phyloP scores from a whole-genome alignment of 2,888 invertebrate species.

The Melolontha melolontha region DNA sequence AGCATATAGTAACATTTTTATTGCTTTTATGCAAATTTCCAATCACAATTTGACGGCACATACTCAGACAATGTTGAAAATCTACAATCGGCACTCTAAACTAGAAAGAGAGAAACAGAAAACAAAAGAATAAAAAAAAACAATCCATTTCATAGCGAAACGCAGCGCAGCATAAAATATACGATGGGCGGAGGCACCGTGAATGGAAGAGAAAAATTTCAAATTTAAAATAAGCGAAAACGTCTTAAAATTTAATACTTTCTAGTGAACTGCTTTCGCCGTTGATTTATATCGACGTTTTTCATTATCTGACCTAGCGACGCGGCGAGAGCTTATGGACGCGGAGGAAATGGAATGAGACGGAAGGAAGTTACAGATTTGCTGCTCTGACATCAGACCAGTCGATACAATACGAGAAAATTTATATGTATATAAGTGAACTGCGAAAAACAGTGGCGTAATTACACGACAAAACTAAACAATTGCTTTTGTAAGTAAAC shows the following conservation, averaged over 20 bases:
- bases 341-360: conserved; percentile 30
- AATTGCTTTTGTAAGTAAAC: too few relatives aligned
- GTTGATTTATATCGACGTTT: conserved; percentile 59
- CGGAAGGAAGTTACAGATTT: conserved; percentile 33
- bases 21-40: background rate
- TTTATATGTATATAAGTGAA: conserved; percentile 9
- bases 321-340: conserved; percentile 25
- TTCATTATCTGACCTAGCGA: conserved; percentile 55
- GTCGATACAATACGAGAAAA: conserved; percentile 9
- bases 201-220: conserved; percentile 19
- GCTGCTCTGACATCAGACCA: conserved; percentile 10
- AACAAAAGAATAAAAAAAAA: conserved; percentile 4
- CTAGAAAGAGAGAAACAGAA: background rate
- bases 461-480: too few relatives aligned
- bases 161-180: conserved; percentile 17
- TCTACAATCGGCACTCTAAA: too few relatives aligned
- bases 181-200: background rate
- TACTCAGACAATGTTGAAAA: too few relatives aligned
- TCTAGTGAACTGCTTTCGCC: conserved; percentile 45
- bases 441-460: background rate
- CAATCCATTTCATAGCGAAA: conserved; percentile 21
- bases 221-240: conserved; percentile 45
- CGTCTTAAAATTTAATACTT: conserved; percentile 53
- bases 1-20: too few relatives aligned
- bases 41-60: conserved; percentile 4